Evolutionary conservation across 2,797 vertebrate species (phyloP), one percentile per base, ranked within the genome.

Genomic region (Manis pentadactyla): DNA sequence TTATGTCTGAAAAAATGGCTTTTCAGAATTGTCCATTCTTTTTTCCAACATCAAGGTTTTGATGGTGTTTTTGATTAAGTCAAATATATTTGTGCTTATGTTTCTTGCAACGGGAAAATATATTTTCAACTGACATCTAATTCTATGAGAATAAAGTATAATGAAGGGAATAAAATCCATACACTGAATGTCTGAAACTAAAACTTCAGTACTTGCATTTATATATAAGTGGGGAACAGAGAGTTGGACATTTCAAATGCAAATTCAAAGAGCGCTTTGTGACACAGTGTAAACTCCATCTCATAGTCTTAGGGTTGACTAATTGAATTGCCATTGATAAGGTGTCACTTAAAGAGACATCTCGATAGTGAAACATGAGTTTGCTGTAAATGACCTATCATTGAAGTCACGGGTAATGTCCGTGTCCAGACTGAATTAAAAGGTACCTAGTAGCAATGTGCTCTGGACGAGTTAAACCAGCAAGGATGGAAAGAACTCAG

Each of bases 261-360:
- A 98, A 98, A 98, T 96, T 82, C 71, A 94, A 97, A 86, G 78
- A 93, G 85, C 4, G 31, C 73, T 97, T 95, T 92, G 94, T 98
- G 97, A 97, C 97, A 98, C 77, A 64, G 86, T 66, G 95, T 95
- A 98, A 97, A 96, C 96, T 98, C 94, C 49, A 98, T 95, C 94
- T 98, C 93, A 97, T 37, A 98, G 98, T 98, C 97, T 97, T 96
- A 95, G 96, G 94, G 96, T 51, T 98, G 98, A 99, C 99, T 99
- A 99, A 99, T 99, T 99, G 99, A 99, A 99, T 99, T 98, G 98
- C 98, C 99, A 99, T 98, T 98, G 98, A 98, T 99, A 98, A 98
- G 98, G 98, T 99, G 99, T 99, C 99, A 99, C 98, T 98, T 98
- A 98, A 98, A 98, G 98, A 99, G 99, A 99, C 99, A 98, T 97